A percentile compares a stretch with the other conserved stretches of the same genome.
phyloP scores from a whole-genome alignment of 2,797 vertebrate genomes.

The Sylvilagus floridanus region DNA sequence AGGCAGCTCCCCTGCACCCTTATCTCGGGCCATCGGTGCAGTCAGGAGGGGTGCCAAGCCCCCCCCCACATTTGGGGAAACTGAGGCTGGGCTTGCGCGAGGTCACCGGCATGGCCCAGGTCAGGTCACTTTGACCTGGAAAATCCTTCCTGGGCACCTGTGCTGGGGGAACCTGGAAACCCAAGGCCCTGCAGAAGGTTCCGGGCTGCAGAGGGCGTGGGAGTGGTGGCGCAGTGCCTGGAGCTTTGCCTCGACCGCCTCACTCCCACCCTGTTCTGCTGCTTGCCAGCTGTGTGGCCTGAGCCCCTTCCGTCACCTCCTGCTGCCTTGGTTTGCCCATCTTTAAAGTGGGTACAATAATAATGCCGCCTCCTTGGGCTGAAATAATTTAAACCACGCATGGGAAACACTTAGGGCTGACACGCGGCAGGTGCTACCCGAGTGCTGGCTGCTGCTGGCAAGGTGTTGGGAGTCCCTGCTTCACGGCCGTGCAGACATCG shows the following conservation, averaged over 20 bases:
- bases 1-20: neutral
- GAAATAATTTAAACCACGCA: neutral
- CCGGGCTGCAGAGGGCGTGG: neutral
- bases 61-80: neutral
- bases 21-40: conserved; percentile 51
- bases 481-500: neutral
- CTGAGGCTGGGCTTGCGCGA: neutral
- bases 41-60: conserved; percentile 10
- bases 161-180: neutral
- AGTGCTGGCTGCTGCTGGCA: neutral
- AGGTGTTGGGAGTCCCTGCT: neutral
- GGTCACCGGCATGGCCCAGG: neutral
- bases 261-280: neutral
- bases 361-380: neutral
- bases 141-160: neutral
- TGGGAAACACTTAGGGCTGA: neutral
- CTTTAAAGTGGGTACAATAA: conserved; percentile 43
- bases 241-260: neutral
- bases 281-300: neutral
- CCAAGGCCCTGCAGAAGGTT: neutral
- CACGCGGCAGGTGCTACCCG: neutral
- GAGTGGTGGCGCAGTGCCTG: neutral
- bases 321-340: conserved; percentile 19
- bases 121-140: neutral
- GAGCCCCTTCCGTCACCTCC: neutral